Conservation (phyloP, 2,888 invertebrate genomes). For the Cephonodes hylas region DNA sequence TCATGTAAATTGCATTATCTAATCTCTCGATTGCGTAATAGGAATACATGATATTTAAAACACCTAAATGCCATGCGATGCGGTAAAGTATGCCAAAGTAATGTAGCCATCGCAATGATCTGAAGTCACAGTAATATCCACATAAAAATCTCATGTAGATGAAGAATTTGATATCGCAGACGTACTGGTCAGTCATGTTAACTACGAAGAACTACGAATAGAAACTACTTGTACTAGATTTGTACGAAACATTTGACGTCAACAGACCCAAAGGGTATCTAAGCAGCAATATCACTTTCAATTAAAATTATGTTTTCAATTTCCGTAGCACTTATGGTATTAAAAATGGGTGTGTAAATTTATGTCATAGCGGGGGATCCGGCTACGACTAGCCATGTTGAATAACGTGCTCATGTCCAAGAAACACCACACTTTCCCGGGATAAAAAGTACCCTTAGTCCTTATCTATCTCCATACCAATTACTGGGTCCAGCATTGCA, state of each 20-base stretch:
- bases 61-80: not conserved
- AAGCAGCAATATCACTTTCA: no score
- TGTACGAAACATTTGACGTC: not conserved
- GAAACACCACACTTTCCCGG: no score
- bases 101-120: not conserved
- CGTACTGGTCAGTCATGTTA: not conserved
- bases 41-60: not conserved
- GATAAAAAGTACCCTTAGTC: no score
- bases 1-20: not conserved
- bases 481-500: no score
- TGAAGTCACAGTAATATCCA: not conserved
- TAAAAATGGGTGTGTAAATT: no score
- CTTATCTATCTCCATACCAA: no score
- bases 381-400: no score
- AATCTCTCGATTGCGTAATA: not conserved
- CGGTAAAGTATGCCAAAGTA: not conserved
- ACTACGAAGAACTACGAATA: not conserved
- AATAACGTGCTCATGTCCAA: no score
- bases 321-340: no score
- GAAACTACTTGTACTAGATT: not conserved
- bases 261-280: no score
- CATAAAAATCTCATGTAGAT: not conserved
- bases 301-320: no score
- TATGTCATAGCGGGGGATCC: no score
- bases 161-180: not conserved